Evolutionary conservation across 2,797 vertebrate genomes (phyloP).

Genomic region (Trachurus trachurus): DNA sequence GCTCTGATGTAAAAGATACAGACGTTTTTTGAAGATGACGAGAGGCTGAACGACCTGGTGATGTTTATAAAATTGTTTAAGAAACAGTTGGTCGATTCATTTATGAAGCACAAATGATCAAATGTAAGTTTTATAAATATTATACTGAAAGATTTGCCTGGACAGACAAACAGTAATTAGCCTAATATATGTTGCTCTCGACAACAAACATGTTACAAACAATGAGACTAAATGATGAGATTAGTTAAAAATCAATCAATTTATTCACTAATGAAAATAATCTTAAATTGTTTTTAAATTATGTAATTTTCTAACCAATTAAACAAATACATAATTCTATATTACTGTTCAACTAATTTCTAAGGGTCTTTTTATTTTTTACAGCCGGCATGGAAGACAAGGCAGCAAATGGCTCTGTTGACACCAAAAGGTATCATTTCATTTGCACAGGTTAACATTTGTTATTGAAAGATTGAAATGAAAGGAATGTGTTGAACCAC

Average conservation of each 20-base stretch:
- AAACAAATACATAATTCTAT: too few species aligned
- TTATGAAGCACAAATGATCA: background rate
- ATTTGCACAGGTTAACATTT: background rate
- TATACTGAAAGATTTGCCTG: background rate
- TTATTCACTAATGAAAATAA: background rate
- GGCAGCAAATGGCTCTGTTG: slow-evolving; percentile 95
- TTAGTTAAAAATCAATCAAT: background rate
- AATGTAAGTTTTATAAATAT: background rate
- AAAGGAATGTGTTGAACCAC: background rate
- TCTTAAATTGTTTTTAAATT: background rate
- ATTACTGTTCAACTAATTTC: background rate
- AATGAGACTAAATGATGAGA: background rate
- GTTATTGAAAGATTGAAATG: slow-evolving; percentile 1
- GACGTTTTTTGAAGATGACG: background rate
- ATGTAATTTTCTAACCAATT: background rate
- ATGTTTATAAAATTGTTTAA: background rate
- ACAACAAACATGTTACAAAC: background rate
- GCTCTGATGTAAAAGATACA: background rate
- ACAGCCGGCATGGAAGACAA: slow-evolving; percentile 94
- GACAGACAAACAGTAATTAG: background rate
- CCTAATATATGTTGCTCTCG: background rate
- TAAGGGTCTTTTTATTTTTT: slow-evolving; percentile 33
- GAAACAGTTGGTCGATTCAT: background rate
- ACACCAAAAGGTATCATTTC: slow-evolving; percentile 93
- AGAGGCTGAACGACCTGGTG: background rate